These are phyloP conservation scores for Tridacna crocea DNA, from an alignment of 2,888 invertebrate genomes.

Conservation along the genomic window DNA sequence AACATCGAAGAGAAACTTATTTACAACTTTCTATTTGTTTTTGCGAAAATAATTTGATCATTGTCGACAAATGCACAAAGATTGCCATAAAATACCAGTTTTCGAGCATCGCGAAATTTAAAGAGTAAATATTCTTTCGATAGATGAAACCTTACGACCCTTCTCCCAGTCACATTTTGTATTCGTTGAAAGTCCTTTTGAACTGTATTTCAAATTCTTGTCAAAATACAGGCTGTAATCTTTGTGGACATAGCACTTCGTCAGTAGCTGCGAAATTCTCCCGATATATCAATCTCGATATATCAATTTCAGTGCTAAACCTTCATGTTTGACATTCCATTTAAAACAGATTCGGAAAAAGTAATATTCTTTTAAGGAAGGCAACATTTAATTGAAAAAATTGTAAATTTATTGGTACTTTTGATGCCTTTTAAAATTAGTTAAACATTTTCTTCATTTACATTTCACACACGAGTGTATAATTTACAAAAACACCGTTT, in stretches of 20 bases:
- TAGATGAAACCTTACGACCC: constrained; percentile 26
- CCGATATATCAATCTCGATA: no score
- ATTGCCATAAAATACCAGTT: constrained; percentile 28
- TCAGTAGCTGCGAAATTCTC: background rate
- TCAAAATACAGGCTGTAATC: no score
- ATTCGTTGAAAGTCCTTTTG: background rate
- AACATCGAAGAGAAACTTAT: constrained; percentile 25
- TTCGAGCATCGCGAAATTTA: constrained; percentile 12
- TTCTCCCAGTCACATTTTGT: constrained; percentile 1
- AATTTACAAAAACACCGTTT: no score
- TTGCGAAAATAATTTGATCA: constrained; percentile 40
- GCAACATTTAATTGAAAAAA: background rate
- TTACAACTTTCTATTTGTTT: constrained; percentile 38
- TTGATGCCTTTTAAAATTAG: constrained; percentile 38
- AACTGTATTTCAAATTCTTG: no score
- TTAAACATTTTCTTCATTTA: constrained; percentile 7
- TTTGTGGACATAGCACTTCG: background rate
- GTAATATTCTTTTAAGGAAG: no score
- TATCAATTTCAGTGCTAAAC: no score
- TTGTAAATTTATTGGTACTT: constrained; percentile 49
- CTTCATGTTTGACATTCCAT: no score
- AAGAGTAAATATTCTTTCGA: constrained; percentile 22
- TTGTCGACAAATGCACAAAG: constrained; percentile 23
- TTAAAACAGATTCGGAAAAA: no score
- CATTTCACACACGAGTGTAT: background rate